Evolutionary conservation across 2,888 invertebrate genomes (phyloP), one percentile per base, ranked within the genome.

Genomic region (Tachina fera): DNA sequence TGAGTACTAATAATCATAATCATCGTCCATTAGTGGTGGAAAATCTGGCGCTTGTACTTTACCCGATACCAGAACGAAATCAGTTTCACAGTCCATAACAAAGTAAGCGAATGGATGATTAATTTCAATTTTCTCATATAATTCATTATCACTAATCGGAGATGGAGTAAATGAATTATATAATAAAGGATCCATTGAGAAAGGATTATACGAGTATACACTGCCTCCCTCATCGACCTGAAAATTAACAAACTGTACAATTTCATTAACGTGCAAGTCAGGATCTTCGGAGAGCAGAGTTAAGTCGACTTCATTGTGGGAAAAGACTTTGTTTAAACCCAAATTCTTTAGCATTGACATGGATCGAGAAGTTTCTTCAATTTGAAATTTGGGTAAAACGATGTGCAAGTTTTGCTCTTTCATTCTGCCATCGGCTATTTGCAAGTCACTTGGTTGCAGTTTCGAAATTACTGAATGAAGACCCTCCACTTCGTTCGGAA

Each of bases 31-130:
- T 14, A 87, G 87, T 5, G 31, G 91, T 70, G 90, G 89, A 11
- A 90, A 83, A 75, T 91, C 91, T 8, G 95, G 95, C 80, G 94
- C 93, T 19, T 92, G 93, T 60, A 95, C 92, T 89, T 95, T 95
- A 56, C 95, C 95, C 3, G 95, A 94, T 39, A 94, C 94, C 3
- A 95, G 93, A 0, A 95, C 93, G 31, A 95, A 93, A 82, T 95
- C 93, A 86, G 94, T 94, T 67, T 94, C 90, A 45, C 93, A 93
- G 87, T 95, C 95, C 60, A 94, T 90, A 31, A 95, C 94, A 90
- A 94, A 95, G 92, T 95, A 95, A 78, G 95, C 91, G 91, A 95
- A 95, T 0, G 95, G 95, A 74, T 94, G 94, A 86, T 95, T 94
- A 0, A 95, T 94, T 72, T 92, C 93, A 89, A 95, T 93, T 45